A percentile compares a stretch with the other conserved stretches of the same genome.
These are phyloP conservation scores for Heliconius aoede DNA, from an alignment of 2,888 invertebrate species.

Conservation along the genomic window DNA sequence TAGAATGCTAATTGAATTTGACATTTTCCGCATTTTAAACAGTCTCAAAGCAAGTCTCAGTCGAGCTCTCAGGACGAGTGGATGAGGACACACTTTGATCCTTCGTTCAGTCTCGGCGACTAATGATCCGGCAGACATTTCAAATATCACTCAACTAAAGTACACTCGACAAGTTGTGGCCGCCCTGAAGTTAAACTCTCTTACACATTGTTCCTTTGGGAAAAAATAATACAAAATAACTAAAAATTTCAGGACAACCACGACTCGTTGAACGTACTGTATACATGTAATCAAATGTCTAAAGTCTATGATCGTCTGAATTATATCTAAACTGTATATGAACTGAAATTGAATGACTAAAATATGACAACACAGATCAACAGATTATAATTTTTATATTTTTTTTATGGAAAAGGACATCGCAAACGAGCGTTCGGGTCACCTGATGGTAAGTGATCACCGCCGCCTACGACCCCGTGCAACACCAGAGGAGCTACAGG, in stretches of 20 bases:
- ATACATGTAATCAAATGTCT: neutral
- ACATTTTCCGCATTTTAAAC: slow-evolving; percentile 60
- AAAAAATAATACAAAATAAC: neutral
- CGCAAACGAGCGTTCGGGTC: too few relatives aligned
- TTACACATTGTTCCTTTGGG: neutral
- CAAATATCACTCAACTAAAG: slow-evolving; percentile 34
- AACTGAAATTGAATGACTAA: neutral
- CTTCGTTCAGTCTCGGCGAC: slow-evolving; percentile 62
- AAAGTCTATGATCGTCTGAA: neutral
- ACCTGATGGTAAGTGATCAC: too few relatives aligned
- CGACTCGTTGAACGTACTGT: neutral
- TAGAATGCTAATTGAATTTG: slow-evolving; percentile 59
- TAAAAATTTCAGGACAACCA: neutral
- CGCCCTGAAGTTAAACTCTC: neutral
- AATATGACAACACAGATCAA: too few relatives aligned
- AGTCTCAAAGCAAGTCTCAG: slow-evolving; percentile 62
- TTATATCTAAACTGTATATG: neutral
- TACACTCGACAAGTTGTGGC: neutral
- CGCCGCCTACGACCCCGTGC: too few relatives aligned
- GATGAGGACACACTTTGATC: slow-evolving; percentile 77
- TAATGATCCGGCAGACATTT: slow-evolving; percentile 62
- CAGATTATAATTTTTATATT: too few relatives aligned
- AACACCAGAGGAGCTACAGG: too few relatives aligned
- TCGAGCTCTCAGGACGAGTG: slow-evolving; percentile 67
- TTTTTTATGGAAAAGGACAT: too few relatives aligned